Percentiles rank a stretch among this genome's conserved stretches.
phyloP scores from a whole-genome alignment of 2,113 vertebrate species.

The Crotalus horridus region DNA sequence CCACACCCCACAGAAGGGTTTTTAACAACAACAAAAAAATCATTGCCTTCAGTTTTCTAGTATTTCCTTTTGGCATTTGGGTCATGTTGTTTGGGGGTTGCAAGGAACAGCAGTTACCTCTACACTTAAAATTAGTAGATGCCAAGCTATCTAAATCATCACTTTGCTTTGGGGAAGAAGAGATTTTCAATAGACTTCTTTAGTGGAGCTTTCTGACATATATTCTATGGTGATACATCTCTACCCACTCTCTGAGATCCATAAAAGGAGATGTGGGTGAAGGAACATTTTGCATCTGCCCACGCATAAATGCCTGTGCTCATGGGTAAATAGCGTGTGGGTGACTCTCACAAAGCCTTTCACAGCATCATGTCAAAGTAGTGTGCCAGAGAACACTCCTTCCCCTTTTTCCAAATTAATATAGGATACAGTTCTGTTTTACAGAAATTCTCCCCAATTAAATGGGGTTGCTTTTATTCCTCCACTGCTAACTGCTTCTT shows the following conservation, averaged over 20 bases:
- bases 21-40: not conserved
- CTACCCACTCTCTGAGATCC: slow-evolving; percentile 24
- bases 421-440: slow-evolving; percentile 38
- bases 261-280: slow-evolving; percentile 59
- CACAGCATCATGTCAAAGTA: slow-evolving; percentile 36
- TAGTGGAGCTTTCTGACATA: not conserved
- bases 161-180: not conserved
- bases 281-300: slow-evolving; percentile 64
- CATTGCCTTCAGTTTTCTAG: not conserved
- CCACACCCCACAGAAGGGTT: not conserved
- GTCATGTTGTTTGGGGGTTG: no score
- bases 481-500: not conserved
- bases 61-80: not conserved
- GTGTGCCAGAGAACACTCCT: slow-evolving; percentile 50
- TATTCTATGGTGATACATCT: not conserved
- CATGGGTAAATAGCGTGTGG: slow-evolving; percentile 34
- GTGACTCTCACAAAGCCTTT: slow-evolving; percentile 44
- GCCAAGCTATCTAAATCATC: not conserved
- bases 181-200: not conserved
- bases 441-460: not conserved
- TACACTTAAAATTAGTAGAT: not conserved
- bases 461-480: not conserved
- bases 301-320: slow-evolving; percentile 44
- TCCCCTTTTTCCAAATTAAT: slow-evolving; percentile 13
- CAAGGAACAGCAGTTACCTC: not conserved